Evolutionary conservation across 1,140 invertebrate species (phyloP).

Genomic region (Euura saliciscinereae): DNA sequence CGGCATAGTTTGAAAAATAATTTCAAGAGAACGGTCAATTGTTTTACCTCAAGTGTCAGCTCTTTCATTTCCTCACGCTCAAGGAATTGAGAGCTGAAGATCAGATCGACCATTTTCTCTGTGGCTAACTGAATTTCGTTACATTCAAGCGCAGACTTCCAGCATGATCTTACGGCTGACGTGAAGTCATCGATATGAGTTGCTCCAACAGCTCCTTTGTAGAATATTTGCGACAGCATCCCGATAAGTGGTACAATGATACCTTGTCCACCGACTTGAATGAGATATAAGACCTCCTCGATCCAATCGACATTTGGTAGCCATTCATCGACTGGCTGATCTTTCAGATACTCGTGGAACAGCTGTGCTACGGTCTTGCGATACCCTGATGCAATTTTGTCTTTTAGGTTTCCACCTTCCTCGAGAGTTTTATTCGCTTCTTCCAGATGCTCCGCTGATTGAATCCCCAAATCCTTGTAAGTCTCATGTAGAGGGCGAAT

Average conservation of each 20-base stretch:
- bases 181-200: constrained; percentile 28
- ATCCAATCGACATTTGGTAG: constrained; percentile 1
- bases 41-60: constrained; percentile 27
- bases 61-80: constrained; percentile 7
- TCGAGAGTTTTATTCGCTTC: background rate
- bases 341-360: constrained; percentile 20
- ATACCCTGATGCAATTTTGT: constrained; percentile 31
- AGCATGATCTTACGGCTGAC: constrained; percentile 35
- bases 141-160: constrained; percentile 35
- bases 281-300: constrained; percentile 10
- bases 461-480: background rate
- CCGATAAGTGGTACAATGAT: constrained; percentile 27
- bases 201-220: background rate
- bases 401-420: constrained; percentile 19
- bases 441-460: background rate
- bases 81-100: constrained; percentile 32
- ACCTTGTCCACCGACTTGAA: constrained; percentile 30
- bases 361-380: constrained; percentile 28
- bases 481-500: background rate
- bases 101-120: constrained; percentile 31
- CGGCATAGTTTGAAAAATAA: constrained; percentile 14
- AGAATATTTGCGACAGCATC: constrained; percentile 15
- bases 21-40: no score
- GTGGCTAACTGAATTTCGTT: constrained; percentile 42
- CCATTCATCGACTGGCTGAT: background rate